Evolutionary conservation across 2,113 vertebrate species (phyloP).

Genomic region (Dissostichus mawsoni): DNA sequence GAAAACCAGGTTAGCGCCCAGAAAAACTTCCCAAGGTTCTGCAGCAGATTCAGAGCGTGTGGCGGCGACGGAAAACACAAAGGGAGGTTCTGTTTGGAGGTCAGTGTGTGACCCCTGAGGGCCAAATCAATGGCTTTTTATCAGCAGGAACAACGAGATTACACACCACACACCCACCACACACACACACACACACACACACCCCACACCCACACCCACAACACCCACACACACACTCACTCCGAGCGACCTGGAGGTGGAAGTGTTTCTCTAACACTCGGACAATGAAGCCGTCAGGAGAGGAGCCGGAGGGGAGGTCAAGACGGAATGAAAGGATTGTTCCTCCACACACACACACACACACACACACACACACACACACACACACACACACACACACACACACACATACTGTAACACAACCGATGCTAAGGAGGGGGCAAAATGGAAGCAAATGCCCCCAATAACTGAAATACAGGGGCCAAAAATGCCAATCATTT

Average conservation of each 20-base stretch:
- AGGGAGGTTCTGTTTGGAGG: conserved; percentile 55
- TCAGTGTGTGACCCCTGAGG: conserved; percentile 61
- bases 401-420: too few relatives aligned
- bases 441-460: too few relatives aligned
- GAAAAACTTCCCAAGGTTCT: conserved; percentile 59
- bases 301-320: conserved; percentile 47
- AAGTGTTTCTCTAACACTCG: conserved; percentile 22
- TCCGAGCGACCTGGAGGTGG: conserved; percentile 29
- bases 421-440: too few relatives aligned
- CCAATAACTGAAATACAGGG: too few relatives aligned
- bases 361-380: not conserved
- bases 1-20: conserved; percentile 75
- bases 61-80: conserved; percentile 2
- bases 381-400: too few relatives aligned
- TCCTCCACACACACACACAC: conserved; percentile 9
- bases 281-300: conserved; percentile 40
- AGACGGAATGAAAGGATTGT: not conserved
- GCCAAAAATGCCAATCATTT: too few relatives aligned
- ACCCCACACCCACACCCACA: not conserved
- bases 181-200: conserved; percentile 1
- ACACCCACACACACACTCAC: not conserved
- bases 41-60: not conserved
- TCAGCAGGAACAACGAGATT: conserved; percentile 48
- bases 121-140: conserved; percentile 70
- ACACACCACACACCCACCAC: conserved; percentile 8